Evolutionary conservation across 2,888 invertebrate species (phyloP).

Genomic region (Antheraea assamensis): DNA sequence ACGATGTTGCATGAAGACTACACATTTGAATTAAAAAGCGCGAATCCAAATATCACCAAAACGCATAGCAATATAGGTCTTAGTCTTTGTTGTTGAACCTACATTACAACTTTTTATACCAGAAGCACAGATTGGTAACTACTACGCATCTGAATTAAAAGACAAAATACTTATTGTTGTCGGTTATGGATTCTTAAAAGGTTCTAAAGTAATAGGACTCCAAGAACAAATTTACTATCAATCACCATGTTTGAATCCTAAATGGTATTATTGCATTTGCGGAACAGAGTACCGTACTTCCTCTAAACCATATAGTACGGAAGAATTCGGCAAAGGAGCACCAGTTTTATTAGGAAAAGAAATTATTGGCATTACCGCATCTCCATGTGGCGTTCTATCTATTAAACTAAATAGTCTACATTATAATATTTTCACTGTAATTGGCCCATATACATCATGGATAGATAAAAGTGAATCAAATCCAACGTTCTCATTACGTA

Average conservation of each 20-base stretch:
- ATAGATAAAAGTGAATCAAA: constrained; percentile 43
- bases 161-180: constrained; percentile 45
- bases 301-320: constrained; percentile 36
- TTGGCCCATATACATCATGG: constrained; percentile 61
- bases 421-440: constrained; percentile 62
- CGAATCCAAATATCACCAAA: constrained; percentile 42
- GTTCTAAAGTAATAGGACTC: constrained; percentile 38
- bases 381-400: constrained; percentile 45
- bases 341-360: constrained; percentile 49
- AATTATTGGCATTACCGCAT: constrained; percentile 55
- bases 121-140: constrained; percentile 47
- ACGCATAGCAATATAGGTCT: constrained; percentile 64
- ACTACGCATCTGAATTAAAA: constrained; percentile 51
- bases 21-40: constrained; percentile 40
- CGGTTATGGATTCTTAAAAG: constrained; percentile 51
- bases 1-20: constrained; percentile 52
- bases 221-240: constrained; percentile 55
- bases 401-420: constrained; percentile 35
- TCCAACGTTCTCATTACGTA: constrained; percentile 18
- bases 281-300: constrained; percentile 48
- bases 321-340: constrained; percentile 59
- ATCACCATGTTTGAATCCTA: constrained; percentile 56
- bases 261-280: constrained; percentile 67
- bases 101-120: constrained; percentile 44
- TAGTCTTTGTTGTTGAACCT: constrained; percentile 45